phyloP scores from a whole-genome alignment of 2,113 vertebrate species.

The Leuciscus idus region DNA sequence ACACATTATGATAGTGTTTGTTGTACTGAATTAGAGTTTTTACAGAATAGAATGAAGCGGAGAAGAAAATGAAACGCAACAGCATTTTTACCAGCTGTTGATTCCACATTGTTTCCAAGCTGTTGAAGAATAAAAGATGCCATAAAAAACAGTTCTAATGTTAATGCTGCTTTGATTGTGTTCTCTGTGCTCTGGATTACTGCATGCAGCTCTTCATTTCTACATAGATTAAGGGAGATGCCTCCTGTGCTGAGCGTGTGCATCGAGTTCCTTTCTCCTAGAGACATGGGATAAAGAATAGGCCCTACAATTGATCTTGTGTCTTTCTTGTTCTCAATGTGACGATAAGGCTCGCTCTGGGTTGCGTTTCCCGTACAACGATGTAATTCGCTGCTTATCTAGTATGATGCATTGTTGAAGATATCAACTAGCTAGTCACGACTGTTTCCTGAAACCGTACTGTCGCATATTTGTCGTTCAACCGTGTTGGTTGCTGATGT shows the following conservation, averaged over 20 bases:
- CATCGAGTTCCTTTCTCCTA: background rate
- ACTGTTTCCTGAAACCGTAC: too few species aligned
- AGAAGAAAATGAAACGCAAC: background rate
- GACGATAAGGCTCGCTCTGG: background rate
- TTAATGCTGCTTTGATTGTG: constrained; percentile 10
- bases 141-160: background rate
- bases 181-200: constrained; percentile 19
- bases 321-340: constrained; percentile 9
- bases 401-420: too few species aligned
- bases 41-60: background rate
- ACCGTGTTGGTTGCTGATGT: too few species aligned
- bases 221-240: background rate
- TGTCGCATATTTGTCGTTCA: too few species aligned
- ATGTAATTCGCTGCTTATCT: too few species aligned
- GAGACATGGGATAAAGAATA: background rate
- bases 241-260: background rate
- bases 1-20: background rate
- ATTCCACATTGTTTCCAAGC: background rate
- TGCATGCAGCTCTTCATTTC: background rate
- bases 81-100: background rate
- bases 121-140: background rate
- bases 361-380: too few species aligned
- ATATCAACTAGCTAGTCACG: too few species aligned
- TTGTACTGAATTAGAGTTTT: background rate
- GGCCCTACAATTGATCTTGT: constrained; percentile 4